A percentile compares a stretch with the other conserved stretches of the same genome.
Evolutionary conservation across 2,113 vertebrate species (phyloP).

Genomic region (Leptodactylus fuscus): DNA sequence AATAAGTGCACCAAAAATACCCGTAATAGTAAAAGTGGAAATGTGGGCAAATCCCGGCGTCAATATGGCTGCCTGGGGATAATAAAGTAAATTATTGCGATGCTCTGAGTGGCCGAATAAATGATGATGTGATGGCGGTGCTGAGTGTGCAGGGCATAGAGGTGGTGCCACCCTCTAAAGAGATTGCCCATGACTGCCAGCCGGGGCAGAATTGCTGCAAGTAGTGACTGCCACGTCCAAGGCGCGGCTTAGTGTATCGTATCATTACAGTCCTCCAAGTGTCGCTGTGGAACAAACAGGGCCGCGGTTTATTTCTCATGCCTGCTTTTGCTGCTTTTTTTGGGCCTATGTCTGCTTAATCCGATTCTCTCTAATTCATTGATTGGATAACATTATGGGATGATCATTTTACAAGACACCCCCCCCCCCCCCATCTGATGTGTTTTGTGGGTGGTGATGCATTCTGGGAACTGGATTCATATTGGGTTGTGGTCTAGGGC

Average conservation of each 20-base stretch:
- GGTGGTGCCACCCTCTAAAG: neutral
- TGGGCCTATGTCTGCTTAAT: neutral
- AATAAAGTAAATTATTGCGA: slow-evolving; percentile 20
- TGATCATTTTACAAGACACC: neutral
- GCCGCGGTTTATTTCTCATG: neutral
- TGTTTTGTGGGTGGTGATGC: neutral
- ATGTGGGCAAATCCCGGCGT: neutral
- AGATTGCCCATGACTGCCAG: neutral
- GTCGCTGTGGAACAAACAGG: neutral
- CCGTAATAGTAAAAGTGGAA: slow-evolving; percentile 17
- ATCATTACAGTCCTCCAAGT: neutral
- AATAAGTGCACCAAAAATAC: slow-evolving; percentile 19
- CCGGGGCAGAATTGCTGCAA: neutral
- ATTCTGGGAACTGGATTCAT: neutral
- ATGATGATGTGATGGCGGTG: neutral
- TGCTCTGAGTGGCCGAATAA: slow-evolving; percentile 11
- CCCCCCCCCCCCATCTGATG: too few relatives aligned
- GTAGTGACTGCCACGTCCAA: neutral
- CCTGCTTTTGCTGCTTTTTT: neutral
- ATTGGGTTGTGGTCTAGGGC: neutral
- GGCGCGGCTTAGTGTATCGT: neutral
- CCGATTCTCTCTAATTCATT: neutral
- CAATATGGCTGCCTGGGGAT: neutral
- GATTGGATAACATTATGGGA: neutral
- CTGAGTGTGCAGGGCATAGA: neutral